phyloP scores from a whole-genome alignment of 2,888 invertebrate species.

The Alviniconcha strummeri region DNA sequence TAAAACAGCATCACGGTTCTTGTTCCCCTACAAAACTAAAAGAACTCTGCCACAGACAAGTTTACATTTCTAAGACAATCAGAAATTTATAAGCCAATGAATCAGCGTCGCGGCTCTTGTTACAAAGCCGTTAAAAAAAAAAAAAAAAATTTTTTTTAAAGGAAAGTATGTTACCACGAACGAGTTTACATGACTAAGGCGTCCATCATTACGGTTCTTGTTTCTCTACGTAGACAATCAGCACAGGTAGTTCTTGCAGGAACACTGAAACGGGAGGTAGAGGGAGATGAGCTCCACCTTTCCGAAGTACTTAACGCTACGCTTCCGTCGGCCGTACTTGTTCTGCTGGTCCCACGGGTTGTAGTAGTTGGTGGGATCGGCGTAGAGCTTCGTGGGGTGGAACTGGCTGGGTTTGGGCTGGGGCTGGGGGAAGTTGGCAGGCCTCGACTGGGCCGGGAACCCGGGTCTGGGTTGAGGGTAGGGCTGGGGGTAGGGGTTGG shows the following conservation, averaged over 20 bases:
- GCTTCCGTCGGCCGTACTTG: not conserved
- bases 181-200: not conserved
- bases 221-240: not conserved
- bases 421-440: not conserved
- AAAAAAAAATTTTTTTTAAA: too few relatives aligned
- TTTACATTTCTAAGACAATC: too few relatives aligned
- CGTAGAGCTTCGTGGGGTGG: conserved; percentile 1
- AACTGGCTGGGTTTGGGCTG: not conserved
- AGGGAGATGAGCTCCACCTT: conserved; percentile 32
- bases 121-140: too few relatives aligned
- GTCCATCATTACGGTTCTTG: not conserved
- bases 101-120: too few relatives aligned
- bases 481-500: not conserved
- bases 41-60: not conserved
- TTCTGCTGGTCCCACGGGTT: not conserved
- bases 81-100: too few relatives aligned
- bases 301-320: conserved; percentile 1
- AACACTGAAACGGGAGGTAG: conserved; percentile 36
- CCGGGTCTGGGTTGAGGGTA: not conserved
- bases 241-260: conserved; percentile 37
- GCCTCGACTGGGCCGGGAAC: not conserved
- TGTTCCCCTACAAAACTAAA: not conserved
- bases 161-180: too few relatives aligned
- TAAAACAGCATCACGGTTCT: not conserved
- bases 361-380: not conserved